Conservation (phyloP, 2,888 invertebrate species). For the Dasypogon diadema region DNA sequence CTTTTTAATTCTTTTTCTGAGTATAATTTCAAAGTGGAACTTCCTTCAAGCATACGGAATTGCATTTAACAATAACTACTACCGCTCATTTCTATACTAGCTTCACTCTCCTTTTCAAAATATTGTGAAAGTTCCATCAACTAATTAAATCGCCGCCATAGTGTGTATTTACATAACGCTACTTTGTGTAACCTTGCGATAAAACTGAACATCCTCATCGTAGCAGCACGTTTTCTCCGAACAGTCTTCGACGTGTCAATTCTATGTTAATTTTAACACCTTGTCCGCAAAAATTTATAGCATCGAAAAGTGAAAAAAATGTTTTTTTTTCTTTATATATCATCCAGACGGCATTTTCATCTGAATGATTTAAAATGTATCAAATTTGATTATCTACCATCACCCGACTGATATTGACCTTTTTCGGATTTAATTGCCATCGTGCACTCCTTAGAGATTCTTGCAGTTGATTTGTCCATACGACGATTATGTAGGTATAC, state of each 20-base stretch:
- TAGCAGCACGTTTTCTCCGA: too few species aligned
- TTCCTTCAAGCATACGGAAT: too few species aligned
- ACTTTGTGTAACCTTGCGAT: slow-evolving; percentile 30
- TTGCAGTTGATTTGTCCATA: not conserved
- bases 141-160: too few species aligned
- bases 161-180: slow-evolving; percentile 30
- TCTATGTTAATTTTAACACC: slow-evolving; percentile 13
- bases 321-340: too few species aligned
- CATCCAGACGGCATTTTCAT: not conserved
- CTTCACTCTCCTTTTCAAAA: too few species aligned
- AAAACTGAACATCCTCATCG: slow-evolving; percentile 18
- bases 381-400: not conserved
- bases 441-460: slow-evolving; percentile 11
- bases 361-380: not conserved
- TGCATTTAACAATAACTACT: too few species aligned
- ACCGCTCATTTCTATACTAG: too few species aligned
- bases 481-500: not conserved
- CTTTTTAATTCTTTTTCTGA: too few species aligned
- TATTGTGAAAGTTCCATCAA: too few species aligned
- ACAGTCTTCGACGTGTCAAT: not conserved
- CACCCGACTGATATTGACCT: not conserved
- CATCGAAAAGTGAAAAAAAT: not conserved
- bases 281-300: slow-evolving; percentile 20
- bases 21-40: too few species aligned
- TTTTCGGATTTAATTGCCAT: not conserved